Percentiles rank a stretch among this genome's conserved stretches.
Conservation (phyloP, 2,113 vertebrate species). For the Cervus canadensis region DNA sequence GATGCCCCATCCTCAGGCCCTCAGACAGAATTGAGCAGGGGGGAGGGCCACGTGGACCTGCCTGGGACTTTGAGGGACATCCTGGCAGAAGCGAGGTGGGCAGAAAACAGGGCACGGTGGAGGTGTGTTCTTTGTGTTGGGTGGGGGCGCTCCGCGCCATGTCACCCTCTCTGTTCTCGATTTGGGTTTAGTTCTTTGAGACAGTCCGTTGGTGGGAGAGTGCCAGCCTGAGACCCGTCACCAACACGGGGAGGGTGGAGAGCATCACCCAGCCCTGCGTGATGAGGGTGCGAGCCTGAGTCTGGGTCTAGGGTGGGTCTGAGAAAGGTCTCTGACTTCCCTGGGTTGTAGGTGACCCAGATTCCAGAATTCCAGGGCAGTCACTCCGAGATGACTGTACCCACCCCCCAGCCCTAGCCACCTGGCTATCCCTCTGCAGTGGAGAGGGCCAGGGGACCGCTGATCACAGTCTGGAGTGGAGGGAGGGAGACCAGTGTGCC, state of each 20-base stretch:
- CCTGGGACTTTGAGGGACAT: not conserved
- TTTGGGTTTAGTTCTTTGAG: not conserved
- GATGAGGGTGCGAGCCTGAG: not conserved
- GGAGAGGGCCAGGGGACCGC: not conserved
- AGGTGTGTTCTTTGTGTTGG: constrained; percentile 48
- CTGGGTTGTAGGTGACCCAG: constrained; percentile 30
- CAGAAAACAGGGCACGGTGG: not conserved
- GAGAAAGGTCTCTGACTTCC: not conserved
- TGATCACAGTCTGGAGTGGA: no score
- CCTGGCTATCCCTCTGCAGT: not conserved
- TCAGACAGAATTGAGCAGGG: not conserved
- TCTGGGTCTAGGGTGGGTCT: not conserved
- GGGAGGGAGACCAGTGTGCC: not conserved
- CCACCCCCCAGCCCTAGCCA: not conserved
- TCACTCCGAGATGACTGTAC: not conserved
- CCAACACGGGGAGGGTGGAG: not conserved
- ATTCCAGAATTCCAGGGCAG: constrained; percentile 16
- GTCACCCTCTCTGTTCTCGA: not conserved
- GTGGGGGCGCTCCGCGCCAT: not conserved
- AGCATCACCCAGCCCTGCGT: not conserved
- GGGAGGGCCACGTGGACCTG: not conserved
- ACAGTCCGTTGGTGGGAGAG: not conserved
- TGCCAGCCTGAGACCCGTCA: not conserved
- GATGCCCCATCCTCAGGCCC: not conserved
- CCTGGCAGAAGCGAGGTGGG: not conserved